Conservation (phyloP, 2,888 invertebrate genomes). For the Dermolepida albohirtum region DNA sequence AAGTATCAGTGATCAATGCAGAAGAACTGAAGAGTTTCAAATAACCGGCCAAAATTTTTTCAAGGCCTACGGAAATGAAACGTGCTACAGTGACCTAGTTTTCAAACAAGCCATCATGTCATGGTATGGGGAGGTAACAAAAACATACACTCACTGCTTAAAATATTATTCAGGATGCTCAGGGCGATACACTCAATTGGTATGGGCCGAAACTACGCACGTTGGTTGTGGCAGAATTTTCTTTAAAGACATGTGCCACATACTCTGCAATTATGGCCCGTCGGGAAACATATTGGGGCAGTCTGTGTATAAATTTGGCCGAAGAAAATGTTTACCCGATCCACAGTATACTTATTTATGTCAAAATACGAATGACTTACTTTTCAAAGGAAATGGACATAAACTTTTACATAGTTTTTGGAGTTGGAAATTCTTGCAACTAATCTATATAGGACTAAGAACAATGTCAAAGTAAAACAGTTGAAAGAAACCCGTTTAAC, state of each 20-base stretch:
- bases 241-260: slow-evolving; percentile 20
- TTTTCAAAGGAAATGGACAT: too few species aligned
- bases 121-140: slow-evolving; percentile 32
- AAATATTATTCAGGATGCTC: slow-evolving; percentile 11
- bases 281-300: slow-evolving; percentile 23
- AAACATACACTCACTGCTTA: slow-evolving; percentile 13
- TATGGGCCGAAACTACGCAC: slow-evolving; percentile 29
- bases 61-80: background rate
- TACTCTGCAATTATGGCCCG: slow-evolving; percentile 35
- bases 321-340: background rate
- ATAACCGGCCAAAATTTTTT: slow-evolving; percentile 33
- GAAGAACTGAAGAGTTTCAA: slow-evolving; percentile 29
- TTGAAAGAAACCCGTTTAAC: too few species aligned
- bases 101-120: slow-evolving; percentile 17
- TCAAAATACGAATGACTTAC: background rate
- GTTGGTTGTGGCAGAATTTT: slow-evolving; percentile 32
- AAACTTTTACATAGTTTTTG: background rate
- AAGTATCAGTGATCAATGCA: slow-evolving; percentile 26
- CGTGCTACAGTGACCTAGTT: background rate
- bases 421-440: background rate
- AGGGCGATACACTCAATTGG: slow-evolving; percentile 31
- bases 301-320: slow-evolving; percentile 18
- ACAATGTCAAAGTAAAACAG: too few species aligned
- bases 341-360: background rate
- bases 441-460: too few species aligned